Evolutionary conservation across 37 sponge, comb jelly and placozoan genomes (phyloP), one percentile per base, ranked within the genome.

Genomic region (Dysidea cf. avara): DNA sequence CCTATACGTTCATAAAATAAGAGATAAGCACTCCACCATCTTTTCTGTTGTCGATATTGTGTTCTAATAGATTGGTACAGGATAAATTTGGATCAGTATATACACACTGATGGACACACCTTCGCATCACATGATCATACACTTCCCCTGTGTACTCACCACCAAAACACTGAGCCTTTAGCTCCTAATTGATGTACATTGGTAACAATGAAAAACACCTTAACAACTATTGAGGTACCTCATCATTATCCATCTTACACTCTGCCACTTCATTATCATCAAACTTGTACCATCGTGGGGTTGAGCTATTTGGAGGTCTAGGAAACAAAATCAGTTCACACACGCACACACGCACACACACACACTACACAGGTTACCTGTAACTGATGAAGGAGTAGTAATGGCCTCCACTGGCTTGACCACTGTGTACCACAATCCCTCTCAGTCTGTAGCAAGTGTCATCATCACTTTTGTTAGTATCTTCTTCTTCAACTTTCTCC

Each of bases 321-420:
- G 14, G 25, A 30, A 20, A 31, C n/a, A 43, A 6, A 24, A n/a
- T n/a, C n/a, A n/a, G n/a, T n/a, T n/a, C n/a, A n/a, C n/a, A n/a
- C n/a, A n/a, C n/a, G n/a, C n/a, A n/a, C n/a, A n/a, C n/a, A n/a
- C n/a, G n/a, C n/a, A n/a, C n/a, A n/a, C n/a, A n/a, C n/a, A n/a
- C n/a, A n/a, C n/a, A n/a, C n/a, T n/a, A n/a, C n/a, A n/a, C n/a
- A n/a, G n/a, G n/a, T n/a, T n/a, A 87, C 90, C 82, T 87, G 75
- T 90, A 59, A 37, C 74, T 56, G 48, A 97, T 95, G 81, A 90
- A 97, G 35, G 91, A 88, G 76, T 97, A 97, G 81, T 97, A 97
- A 72, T 97, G 99, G 11, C 99, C 99, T n/a, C 99, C 99, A 31
- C 89, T 87, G 57, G 99, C 99, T 81, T 97, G 99, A 33, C 99